Evolutionary conservation across 1,140 invertebrate genomes (phyloP), one percentile per base, ranked within the genome.

Genomic region (Liolophura sinensis): DNA sequence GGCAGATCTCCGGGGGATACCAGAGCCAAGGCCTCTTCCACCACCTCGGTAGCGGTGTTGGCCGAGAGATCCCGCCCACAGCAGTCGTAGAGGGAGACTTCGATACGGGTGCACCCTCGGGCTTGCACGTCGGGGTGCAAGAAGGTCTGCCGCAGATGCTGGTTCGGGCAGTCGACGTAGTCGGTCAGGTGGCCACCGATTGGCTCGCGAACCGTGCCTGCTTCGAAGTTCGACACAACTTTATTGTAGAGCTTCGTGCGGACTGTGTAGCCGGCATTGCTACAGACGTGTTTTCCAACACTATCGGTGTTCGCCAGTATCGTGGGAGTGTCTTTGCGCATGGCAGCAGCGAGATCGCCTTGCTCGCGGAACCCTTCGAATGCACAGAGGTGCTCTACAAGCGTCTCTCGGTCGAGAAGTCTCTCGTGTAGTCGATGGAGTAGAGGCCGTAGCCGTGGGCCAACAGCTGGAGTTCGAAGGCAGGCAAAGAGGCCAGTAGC

Each of bases 301-400:
- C 25, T 40, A 18, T 48, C 9, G 59, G 59, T 60, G 59, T 60
- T 46, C 6, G 9, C 25, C 24, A 60, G 40, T 14, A 60, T 60
- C 16, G n/a, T 6, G 4, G n/a, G n/a, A n/a, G n/a, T n/a, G n/a
- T n/a, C n/a, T n/a, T n/a, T n/a, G n/a, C n/a, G n/a, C n/a, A n/a
- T n/a, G n/a, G n/a, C n/a, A n/a, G n/a, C n/a, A n/a, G n/a, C n/a
- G n/a, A n/a, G n/a, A n/a, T n/a, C n/a, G n/a, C n/a, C n/a, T n/a
- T n/a, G n/a, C n/a, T n/a, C n/a, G n/a, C n/a, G n/a, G n/a, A n/a
- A n/a, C n/a, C n/a, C n/a, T n/a, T n/a, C n/a, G n/a, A n/a, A n/a
- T n/a, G n/a, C n/a, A n/a, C n/a, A n/a, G n/a, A 58, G 56, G 56
- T 58, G n/a, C n/a, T 20, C 56, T 27, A 58, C 12, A 27, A 58